These are phyloP conservation scores for Musca vetustissima DNA, from an alignment of 1,140 invertebrate species.

Conservation along the genomic window DNA sequence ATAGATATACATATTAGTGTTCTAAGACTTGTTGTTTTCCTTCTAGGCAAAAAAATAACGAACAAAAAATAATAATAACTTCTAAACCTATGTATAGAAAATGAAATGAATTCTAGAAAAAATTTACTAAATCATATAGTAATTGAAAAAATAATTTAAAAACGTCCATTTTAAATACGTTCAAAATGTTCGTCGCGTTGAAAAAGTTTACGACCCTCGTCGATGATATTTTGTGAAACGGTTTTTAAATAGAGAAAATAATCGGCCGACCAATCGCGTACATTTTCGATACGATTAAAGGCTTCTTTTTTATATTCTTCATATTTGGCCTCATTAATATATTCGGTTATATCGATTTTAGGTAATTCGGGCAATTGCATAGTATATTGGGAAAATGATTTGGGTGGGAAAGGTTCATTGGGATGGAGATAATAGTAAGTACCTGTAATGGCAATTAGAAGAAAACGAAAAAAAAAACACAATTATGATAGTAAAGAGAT, in stretches of 20 bases:
- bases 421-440: constrained; percentile 53
- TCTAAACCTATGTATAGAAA: background rate
- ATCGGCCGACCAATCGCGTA: constrained; percentile 50
- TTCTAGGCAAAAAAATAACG: background rate
- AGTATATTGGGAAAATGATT: constrained; percentile 38
- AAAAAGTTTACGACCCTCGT: constrained; percentile 44
- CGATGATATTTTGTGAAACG: constrained; percentile 47
- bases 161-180: constrained; percentile 39
- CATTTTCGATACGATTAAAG: constrained; percentile 41
- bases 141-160: constrained; percentile 36
- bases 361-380: constrained; percentile 44
- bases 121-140: constrained; percentile 30
- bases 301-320: constrained; percentile 40
- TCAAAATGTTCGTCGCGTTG: constrained; percentile 47
- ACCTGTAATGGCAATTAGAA: constrained; percentile 38
- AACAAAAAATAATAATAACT: background rate
- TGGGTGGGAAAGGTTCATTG: constrained; percentile 51
- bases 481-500: constrained; percentile 6
- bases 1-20: no score
- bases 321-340: constrained; percentile 42
- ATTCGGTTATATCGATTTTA: constrained; percentile 41
- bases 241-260: constrained; percentile 48
- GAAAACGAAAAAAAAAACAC: background rate
- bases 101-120: background rate
- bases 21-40: no score